phyloP scores from a whole-genome alignment of 2,113 vertebrate species.

The Hemiscyllium ocellatum region DNA sequence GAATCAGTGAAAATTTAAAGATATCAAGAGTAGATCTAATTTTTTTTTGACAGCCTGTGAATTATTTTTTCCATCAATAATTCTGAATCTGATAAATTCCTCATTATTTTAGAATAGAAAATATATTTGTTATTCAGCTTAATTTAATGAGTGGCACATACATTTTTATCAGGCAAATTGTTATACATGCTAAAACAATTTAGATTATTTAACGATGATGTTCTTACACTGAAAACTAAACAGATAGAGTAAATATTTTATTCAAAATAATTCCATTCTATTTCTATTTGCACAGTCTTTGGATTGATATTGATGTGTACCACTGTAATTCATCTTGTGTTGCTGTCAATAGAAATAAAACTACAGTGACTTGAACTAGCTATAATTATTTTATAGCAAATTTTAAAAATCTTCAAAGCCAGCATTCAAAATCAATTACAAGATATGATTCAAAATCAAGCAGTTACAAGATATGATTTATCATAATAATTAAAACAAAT shows the following conservation, averaged over 20 bases:
- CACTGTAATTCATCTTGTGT: background rate
- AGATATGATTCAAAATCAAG: background rate
- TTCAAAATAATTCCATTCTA: slow-evolving; percentile 15
- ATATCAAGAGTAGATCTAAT: background rate
- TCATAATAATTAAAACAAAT: background rate
- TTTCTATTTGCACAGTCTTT: background rate
- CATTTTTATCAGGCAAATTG: background rate
- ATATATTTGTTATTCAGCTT: background rate
- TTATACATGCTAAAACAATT: background rate
- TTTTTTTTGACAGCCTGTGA: background rate
- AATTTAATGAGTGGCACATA: background rate
- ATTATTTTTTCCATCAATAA: background rate
- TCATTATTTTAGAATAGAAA: background rate
- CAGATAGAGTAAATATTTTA: background rate
- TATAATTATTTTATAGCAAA: background rate
- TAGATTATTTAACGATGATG: background rate
- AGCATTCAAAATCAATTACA: background rate
- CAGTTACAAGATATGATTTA: background rate
- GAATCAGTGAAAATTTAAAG: background rate
- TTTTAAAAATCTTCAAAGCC: background rate
- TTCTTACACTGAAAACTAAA: background rate
- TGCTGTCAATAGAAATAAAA: background rate
- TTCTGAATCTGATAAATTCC: background rate
- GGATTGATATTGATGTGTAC: background rate
- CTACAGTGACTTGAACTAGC: background rate